Base-by-base conservation (phyloP, 2,888 invertebrate species). In the Linnaemya vulpina region DNA sequence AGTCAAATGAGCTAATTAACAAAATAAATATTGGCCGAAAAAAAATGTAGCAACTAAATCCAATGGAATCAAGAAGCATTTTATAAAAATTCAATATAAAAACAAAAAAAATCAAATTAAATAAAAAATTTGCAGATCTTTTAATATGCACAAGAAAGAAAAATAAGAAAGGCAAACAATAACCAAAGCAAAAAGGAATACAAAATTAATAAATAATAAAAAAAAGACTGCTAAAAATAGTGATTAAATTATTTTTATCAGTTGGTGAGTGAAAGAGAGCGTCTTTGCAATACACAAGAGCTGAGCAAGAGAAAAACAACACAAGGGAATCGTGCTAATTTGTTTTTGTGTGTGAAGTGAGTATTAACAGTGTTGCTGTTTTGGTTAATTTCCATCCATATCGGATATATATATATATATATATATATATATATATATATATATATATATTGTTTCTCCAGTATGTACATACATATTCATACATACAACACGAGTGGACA, bases 21-120 rank as follows among this genome's bases (percentile, higher is more conserved):
- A 43, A 80, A 67, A 60, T 70, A 77, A 77, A 77, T 71, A 58
- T 65, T 71, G 40, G 58, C 20, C 55, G 51, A 40, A 71, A 30
- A n/a, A 17, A 60, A 38, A 62, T 43, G 30, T 53, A 67, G 38
- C 70, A 40, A 35, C 13, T n/a, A 13, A 70, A 40, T 30, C 22
- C 51, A 55, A 53, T 40, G 3, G 51, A 15, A 20, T 53, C 25
- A 68, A 46, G 38, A 38, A 38, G 20, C 40, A 55, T 22, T 40
- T 62, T 40, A 43, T 25, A 10, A 30, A 25, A 63, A 22, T 55
- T 70, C 1, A 22, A 25, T 58, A 25, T 43, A 71, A 58, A 43
- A 55, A 49, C 22, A 73, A 63, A 75, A 51, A 25, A 38, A 35
- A n/a, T n/a, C n/a, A n/a, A n/a, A n/a, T n/a, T n/a, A n/a, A n/a